These are phyloP conservation scores for Leptinotarsa undecemlineata DNA, from an alignment of 1,140 invertebrate species.

Conservation along the genomic window DNA sequence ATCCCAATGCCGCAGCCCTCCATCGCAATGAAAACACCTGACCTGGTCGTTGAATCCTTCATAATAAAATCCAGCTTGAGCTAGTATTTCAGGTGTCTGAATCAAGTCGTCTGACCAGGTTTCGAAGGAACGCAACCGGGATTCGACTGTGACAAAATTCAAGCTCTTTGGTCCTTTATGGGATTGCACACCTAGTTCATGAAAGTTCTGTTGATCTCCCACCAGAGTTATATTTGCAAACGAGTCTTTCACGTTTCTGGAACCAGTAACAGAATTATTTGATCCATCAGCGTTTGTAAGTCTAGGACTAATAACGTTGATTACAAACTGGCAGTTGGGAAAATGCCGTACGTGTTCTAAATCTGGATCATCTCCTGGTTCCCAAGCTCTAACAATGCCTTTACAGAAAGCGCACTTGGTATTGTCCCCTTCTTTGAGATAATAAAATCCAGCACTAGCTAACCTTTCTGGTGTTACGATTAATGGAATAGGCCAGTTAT, in stretches of 20 bases:
- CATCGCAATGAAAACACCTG: conserved; percentile 90
- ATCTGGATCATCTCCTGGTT: conserved; percentile 72
- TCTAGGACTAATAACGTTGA: conserved; percentile 33
- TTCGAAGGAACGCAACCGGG: conserved; percentile 66
- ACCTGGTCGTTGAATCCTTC: conserved; percentile 71
- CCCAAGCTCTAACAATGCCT: conserved; percentile 74
- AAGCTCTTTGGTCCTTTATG: conserved; percentile 65
- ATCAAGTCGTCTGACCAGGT: conserved; percentile 66
- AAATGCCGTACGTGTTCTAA: conserved; percentile 74
- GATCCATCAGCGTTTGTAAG: neutral
- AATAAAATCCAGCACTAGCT: conserved; percentile 84
- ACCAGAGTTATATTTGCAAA: conserved; percentile 50
- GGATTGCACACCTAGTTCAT: conserved; percentile 66
- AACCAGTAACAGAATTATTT: neutral
- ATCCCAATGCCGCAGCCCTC: conserved; percentile 85
- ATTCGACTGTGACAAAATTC: conserved; percentile 65
- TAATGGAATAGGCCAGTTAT: conserved; percentile 65
- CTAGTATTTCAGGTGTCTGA: conserved; percentile 69
- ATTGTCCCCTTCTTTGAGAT: conserved; percentile 63
- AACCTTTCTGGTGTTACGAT: conserved; percentile 69
- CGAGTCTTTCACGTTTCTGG: conserved; percentile 15
- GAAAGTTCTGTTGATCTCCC: conserved; percentile 54
- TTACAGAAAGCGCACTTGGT: conserved; percentile 85
- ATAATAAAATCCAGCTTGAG: conserved; percentile 80
- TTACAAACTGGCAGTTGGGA: conserved; percentile 66